Conservation (phyloP, 2,797 vertebrate species). For the Channa striata region DNA sequence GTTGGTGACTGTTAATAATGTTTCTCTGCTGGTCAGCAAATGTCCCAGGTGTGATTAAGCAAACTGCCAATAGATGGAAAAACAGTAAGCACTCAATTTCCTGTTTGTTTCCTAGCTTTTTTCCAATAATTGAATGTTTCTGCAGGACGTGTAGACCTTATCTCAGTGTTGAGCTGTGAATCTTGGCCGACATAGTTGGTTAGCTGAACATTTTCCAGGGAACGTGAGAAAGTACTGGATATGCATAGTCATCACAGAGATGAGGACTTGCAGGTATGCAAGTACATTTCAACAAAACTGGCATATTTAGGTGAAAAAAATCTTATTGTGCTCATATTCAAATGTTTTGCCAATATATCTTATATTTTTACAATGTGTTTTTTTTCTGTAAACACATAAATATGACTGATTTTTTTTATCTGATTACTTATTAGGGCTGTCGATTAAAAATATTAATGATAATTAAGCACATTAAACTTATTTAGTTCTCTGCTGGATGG, state of each 20-base stretch:
- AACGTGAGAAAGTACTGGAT: conserved; percentile 3
- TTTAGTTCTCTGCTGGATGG: too few species aligned
- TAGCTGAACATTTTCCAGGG: conserved; percentile 17
- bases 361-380: not conserved
- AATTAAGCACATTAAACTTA: too few species aligned
- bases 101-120: conserved; percentile 52
- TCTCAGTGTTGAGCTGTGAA: conserved; percentile 20
- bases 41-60: conserved; percentile 58
- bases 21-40: not conserved
- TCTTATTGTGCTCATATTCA: not conserved
- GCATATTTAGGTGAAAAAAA: not conserved
- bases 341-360: not conserved
- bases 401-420: too few species aligned
- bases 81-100: conserved; percentile 50
- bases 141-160: conserved; percentile 21
- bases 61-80: conserved; percentile 43
- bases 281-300: not conserved
- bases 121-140: conserved; percentile 28
- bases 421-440: too few species aligned
- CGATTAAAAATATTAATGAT: too few species aligned
- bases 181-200: conserved; percentile 33
- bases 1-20: conserved; percentile 49
- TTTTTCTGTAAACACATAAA: not conserved
- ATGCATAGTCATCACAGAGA: not conserved
- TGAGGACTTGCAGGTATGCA: not conserved